Conservation (phyloP, 2,888 invertebrate genomes). For the Aethes cnicana region DNA sequence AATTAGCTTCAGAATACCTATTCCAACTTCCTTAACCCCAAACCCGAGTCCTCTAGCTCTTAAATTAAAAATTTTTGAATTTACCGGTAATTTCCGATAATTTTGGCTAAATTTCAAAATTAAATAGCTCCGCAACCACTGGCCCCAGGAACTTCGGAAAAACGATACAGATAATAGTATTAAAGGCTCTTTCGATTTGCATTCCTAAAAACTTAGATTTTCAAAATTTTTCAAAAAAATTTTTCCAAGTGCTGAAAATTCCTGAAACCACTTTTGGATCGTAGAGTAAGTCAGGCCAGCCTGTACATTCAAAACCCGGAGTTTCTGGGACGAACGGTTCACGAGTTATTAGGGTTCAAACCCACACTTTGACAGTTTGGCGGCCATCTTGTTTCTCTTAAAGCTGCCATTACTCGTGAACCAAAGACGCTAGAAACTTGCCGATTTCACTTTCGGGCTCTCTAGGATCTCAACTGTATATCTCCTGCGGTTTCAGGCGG, state of each 20-base stretch:
- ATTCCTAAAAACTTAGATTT: neutral
- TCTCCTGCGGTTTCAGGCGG: neutral
- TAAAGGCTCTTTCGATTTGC: neutral
- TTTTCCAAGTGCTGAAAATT: neutral
- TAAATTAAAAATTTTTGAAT: neutral
- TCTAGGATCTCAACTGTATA: neutral
- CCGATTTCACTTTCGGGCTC: neutral
- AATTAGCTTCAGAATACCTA: neutral
- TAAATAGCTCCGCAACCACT: too few relatives aligned
- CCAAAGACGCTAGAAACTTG: neutral
- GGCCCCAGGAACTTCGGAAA: neutral
- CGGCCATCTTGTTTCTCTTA: constrained; percentile 1
- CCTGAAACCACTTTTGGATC: neutral
- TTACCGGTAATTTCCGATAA: neutral
- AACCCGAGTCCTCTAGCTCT: neutral
- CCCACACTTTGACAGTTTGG: neutral
- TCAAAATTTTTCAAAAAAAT: neutral
- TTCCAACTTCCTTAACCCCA: neutral
- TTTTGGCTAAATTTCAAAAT: neutral
- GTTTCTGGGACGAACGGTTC: neutral
- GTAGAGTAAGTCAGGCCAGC: neutral
- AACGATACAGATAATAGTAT: neutral
- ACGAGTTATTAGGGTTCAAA: neutral
- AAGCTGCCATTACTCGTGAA: neutral
- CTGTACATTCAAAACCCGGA: neutral